phyloP scores from a whole-genome alignment of 2,888 invertebrate species.

The Blastobasis adustella region DNA sequence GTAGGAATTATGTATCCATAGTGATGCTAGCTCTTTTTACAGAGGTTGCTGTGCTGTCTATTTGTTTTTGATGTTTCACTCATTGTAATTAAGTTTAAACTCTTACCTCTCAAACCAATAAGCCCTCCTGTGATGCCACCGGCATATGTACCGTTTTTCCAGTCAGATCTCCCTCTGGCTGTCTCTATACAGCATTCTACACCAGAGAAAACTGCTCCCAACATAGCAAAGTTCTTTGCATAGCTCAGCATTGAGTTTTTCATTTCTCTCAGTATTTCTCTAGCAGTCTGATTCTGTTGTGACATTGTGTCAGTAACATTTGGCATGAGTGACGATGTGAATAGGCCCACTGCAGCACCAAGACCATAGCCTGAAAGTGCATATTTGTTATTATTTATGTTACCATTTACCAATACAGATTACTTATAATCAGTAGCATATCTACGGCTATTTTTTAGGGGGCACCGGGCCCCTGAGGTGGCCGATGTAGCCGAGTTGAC shows the following conservation, averaged over 20 bases:
- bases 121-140: slow-evolving; percentile 96
- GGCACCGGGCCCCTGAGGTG: too few species aligned
- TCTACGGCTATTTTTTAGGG: too few species aligned
- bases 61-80: too few species aligned
- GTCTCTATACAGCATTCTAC: slow-evolving; percentile 97
- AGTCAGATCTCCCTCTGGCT: slow-evolving; percentile 95
- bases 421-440: too few species aligned
- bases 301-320: slow-evolving; percentile 80
- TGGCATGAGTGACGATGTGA: slow-evolving; percentile 97
- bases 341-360: slow-evolving; percentile 96
- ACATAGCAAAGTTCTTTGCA: slow-evolving; percentile 97
- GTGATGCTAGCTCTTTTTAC: not conserved
- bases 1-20: not conserved
- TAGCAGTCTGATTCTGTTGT: slow-evolving; percentile 85
- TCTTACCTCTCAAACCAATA: slow-evolving; percentile 85
- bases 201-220: slow-evolving; percentile 95
- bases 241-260: slow-evolving; percentile 91
- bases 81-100: not conserved
- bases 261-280: slow-evolving; percentile 94
- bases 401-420: too few species aligned
- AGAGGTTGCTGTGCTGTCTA: too few species aligned
- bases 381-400: too few species aligned
- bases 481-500: too few species aligned
- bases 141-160: slow-evolving; percentile 97
- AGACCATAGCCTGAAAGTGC: slow-evolving; percentile 86